Evolutionary conservation across 2,888 invertebrate genomes (phyloP).

Genomic region (Micropterix aruncella): DNA sequence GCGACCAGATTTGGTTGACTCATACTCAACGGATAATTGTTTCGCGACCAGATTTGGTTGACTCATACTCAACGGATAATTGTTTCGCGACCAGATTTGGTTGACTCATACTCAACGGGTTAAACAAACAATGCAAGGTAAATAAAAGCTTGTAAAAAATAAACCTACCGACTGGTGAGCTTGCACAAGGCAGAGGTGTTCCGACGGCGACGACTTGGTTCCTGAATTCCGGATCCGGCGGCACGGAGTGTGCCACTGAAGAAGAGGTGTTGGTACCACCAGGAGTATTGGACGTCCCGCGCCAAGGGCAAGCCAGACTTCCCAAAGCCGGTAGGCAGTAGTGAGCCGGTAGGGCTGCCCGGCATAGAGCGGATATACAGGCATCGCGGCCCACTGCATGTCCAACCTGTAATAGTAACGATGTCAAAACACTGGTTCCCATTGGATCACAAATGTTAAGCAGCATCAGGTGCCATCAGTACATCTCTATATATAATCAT

Average conservation of each 20-base stretch:
- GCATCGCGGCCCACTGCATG: slow-evolving; percentile 70
- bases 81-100: too few species aligned
- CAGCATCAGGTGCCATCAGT: too few species aligned
- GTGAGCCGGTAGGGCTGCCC: slow-evolving; percentile 90
- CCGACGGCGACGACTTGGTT: slow-evolving; percentile 97
- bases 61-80: too few species aligned
- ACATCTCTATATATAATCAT: too few species aligned
- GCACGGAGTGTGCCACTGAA: slow-evolving; percentile 47
- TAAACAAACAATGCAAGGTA: too few species aligned
- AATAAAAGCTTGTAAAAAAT: too few species aligned
- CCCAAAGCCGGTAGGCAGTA: slow-evolving; percentile 85
- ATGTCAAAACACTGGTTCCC: too few species aligned
- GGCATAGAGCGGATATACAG: slow-evolving; percentile 88
- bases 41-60: too few species aligned
- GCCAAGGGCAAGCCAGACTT: slow-evolving; percentile 78
- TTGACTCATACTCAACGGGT: too few species aligned
- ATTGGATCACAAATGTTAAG: too few species aligned
- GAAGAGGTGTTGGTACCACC: slow-evolving; percentile 69
- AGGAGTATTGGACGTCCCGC: slow-evolving; percentile 62
- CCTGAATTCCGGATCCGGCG: slow-evolving; percentile 57
- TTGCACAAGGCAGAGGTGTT: slow-evolving; percentile 79
- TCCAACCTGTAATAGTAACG: slow-evolving; percentile 19
- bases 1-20: too few species aligned
- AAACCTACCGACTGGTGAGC: slow-evolving; percentile 53
- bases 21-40: too few species aligned